Evolutionary conservation across 2,888 invertebrate species (phyloP), one percentile per base, ranked within the genome.

Genomic region (Apotomis turbidana): DNA sequence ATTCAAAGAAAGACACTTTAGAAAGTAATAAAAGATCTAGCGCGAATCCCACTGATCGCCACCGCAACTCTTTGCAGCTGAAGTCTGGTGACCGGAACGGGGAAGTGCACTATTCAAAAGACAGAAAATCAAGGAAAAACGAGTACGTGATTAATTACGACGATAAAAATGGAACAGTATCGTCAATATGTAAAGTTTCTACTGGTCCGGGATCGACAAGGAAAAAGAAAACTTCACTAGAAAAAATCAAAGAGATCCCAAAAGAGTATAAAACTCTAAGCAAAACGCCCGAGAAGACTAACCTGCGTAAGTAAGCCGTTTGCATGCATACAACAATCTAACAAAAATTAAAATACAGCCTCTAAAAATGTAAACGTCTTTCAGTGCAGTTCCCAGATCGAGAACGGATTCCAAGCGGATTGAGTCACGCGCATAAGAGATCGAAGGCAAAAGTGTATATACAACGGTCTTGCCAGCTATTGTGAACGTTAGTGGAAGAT

Each of bases 121-220:
- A 78, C 70, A 76, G 81, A 49, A 81, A 81, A 66, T 79, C 86
- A 12, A 86, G 82, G 76, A 82, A 87, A 78, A 89, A 85, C 78
- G 89, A 90, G 83, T 92, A 91, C 76, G 89, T 93, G 12, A 91
- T 93, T 71, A 93, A 93, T 78, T 93, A 93, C 73, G 90, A 93
- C 74, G 93, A 93, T 75, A 92, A 93, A 83, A 90, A 93, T 74
- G 93, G 93, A 76, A 92, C 92, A 9, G 90, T 93, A 4, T 90
- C 93, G 9, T 93, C 93, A 12, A 81, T 93, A 74, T 87, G 89
- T 77, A 92, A 93, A 88, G 82, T 91, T 61, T 85, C 86, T 80
- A 78, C 87, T 71, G 84, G 80, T 9, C 83, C 83, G 63, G 78
- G 83, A 74, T 78, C 83, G 59, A 83, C 87, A 61, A 88, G 84